Percentiles rank a stretch among this genome's conserved stretches.
phyloP scores from a whole-genome alignment of 2,797 vertebrate species.

The Cynopterus sphinx region DNA sequence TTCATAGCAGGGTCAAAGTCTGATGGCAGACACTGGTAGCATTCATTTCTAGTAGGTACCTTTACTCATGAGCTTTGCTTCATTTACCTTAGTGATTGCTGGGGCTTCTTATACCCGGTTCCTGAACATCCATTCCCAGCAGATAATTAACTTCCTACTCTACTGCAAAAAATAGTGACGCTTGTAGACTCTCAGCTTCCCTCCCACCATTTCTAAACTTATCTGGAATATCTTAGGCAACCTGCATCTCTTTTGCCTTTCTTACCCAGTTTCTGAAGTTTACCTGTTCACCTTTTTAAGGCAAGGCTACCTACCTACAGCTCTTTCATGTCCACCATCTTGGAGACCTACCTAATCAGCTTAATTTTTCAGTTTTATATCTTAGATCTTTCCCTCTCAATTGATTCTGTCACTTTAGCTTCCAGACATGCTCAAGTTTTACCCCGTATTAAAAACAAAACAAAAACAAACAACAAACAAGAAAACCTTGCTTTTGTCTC shows the following conservation, averaged over 20 bases:
- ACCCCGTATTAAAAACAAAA: background rate
- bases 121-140: constrained; percentile 26
- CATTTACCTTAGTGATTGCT: constrained; percentile 19
- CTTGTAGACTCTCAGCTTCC: background rate
- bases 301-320: background rate
- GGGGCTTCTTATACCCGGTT: background rate
- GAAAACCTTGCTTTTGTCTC: background rate
- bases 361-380: background rate
- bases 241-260: background rate
- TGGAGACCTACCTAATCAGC: background rate
- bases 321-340: background rate
- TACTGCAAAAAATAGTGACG: background rate
- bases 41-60: background rate
- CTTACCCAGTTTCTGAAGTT: background rate
- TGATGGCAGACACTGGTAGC: background rate
- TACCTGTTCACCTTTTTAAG: background rate
- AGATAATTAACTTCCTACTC: constrained; percentile 48
- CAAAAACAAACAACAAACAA: background rate
- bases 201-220: constrained; percentile 22
- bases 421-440: background rate
- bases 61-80: background rate
- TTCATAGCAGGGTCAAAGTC: background rate
- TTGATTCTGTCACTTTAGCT: background rate
- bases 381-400: background rate
- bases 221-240: background rate